These are phyloP conservation scores for Haliclystus octoradiatus DNA, from an alignment of 30 jellyfish, hydroid and myxozoan genomes.

Conservation along the genomic window DNA sequence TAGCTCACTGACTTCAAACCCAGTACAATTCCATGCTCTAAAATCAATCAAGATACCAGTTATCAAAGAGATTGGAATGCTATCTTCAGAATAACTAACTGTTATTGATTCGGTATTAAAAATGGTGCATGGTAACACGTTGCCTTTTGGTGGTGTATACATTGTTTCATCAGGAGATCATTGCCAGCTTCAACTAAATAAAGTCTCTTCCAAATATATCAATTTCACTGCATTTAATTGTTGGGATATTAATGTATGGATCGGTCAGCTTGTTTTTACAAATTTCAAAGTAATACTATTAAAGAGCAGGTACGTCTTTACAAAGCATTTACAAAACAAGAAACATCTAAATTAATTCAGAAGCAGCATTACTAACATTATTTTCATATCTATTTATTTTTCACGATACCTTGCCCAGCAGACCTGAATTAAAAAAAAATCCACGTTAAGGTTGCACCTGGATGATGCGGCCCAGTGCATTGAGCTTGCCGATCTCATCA, in stretches of 20 bases:
- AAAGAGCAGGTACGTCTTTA: too few relatives aligned
- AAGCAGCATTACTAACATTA: background rate
- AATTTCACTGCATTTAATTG: too few relatives aligned
- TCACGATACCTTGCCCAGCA: background rate
- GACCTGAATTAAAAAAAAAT: background rate
- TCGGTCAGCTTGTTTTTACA: too few relatives aligned
- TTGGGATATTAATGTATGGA: too few relatives aligned
- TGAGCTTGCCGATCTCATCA: too few relatives aligned
- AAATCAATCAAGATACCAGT: background rate
- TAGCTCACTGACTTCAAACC: background rate
- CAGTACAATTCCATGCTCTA: background rate
- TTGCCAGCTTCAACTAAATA: too few relatives aligned
- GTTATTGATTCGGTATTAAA: background rate
- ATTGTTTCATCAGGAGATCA: background rate
- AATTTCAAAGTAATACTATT: background rate
- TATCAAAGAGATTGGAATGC: background rate
- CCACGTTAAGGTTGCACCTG: background rate
- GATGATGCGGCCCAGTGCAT: too few relatives aligned
- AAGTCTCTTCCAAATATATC: too few relatives aligned
- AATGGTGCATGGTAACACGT: background rate
- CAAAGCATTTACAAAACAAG: background rate
- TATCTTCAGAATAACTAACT: background rate
- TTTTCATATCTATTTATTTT: too few relatives aligned
- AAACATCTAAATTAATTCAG: background rate
- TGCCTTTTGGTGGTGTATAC: background rate